phyloP scores from a whole-genome alignment of 2,797 vertebrate species.

The Lithobates sylvaticus region DNA sequence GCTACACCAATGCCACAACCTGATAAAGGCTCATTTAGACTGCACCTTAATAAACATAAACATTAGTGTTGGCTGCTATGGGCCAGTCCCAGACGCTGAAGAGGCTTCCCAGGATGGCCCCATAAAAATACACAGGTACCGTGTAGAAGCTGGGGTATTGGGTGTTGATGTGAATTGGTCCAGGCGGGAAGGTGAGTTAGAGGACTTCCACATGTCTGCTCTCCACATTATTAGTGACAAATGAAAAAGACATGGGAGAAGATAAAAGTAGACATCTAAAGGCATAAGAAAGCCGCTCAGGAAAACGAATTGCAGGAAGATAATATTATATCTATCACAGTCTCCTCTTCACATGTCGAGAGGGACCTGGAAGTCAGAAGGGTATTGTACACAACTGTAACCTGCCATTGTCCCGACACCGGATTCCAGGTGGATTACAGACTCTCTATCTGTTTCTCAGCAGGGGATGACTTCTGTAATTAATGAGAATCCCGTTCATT shows the following conservation, averaged over 20 bases:
- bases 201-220: background rate
- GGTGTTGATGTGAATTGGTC: too few species aligned
- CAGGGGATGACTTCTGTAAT: slow-evolving; percentile 55
- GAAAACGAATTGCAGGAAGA: background rate
- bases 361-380: background rate
- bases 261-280: background rate
- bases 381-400: background rate
- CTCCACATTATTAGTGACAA: background rate
- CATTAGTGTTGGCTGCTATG: too few species aligned
- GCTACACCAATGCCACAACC: too few species aligned
- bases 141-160: too few species aligned
- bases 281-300: background rate
- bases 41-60: too few species aligned
- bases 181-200: too few species aligned
- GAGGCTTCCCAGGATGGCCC: too few species aligned
- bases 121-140: too few species aligned
- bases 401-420: slow-evolving; percentile 9
- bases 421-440: slow-evolving; percentile 49
- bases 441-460: slow-evolving; percentile 30
- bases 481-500: slow-evolving; percentile 61
- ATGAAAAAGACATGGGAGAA: background rate
- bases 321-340: background rate
- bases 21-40: too few species aligned
- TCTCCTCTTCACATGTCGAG: background rate
- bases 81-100: too few species aligned